phyloP scores from a whole-genome alignment of 2,113 vertebrate genomes.

The Butorides virescens region DNA sequence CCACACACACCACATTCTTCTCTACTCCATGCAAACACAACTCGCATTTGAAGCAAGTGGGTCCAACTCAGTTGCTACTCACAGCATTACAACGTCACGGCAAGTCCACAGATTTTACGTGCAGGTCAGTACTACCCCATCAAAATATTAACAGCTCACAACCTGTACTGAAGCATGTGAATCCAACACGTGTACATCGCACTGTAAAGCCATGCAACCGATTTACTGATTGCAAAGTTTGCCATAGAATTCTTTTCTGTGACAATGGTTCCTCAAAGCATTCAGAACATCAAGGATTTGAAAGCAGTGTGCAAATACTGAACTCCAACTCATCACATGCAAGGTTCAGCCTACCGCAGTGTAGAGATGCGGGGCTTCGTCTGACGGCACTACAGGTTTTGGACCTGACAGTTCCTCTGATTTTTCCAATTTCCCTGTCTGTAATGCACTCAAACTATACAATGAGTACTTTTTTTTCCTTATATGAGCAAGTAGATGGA shows the following conservation, averaged over 20 bases:
- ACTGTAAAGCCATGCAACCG: not conserved
- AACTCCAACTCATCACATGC: not conserved
- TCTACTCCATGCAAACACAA: not conserved
- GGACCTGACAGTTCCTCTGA: not conserved
- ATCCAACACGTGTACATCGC: accelerated
- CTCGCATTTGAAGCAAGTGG: accelerated
- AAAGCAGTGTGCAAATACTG: not conserved
- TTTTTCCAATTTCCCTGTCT: not conserved
- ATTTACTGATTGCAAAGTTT: not conserved
- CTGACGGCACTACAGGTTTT: not conserved
- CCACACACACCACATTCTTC: not conserved
- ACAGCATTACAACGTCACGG: accelerated
- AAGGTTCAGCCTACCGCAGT: not conserved
- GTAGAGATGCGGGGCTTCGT: not conserved
- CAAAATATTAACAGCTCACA: not conserved
- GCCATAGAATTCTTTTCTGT: not conserved
- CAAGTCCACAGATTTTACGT: not conserved
- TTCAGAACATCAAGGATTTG: not conserved
- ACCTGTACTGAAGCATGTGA: accelerated
- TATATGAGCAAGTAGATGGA: not conserved
- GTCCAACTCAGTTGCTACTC: not conserved
- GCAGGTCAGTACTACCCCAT: not conserved
- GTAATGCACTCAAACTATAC: not conserved
- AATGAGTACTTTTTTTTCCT: not conserved
- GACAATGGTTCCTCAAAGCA: not conserved